Base-by-base conservation (phyloP, 1,140 invertebrate species). In the Orchestia grillus region DNA sequence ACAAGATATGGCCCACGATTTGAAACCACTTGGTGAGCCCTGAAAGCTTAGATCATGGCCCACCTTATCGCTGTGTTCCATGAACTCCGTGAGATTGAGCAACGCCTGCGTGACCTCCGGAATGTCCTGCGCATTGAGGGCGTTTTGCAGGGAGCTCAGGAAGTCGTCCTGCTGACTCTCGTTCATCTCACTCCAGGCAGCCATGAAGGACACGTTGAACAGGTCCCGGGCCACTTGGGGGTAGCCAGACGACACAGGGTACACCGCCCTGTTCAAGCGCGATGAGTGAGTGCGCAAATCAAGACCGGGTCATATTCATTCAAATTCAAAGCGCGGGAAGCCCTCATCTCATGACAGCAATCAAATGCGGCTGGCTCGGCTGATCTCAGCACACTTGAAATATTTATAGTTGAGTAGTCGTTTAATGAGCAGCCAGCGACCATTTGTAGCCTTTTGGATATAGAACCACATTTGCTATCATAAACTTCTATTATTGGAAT, bases 121-220 rank as follows among this genome's bases (percentile, higher is more conserved):
- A 95, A 99, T 98, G 97, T 99, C 99, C 36, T 99, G 99, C 0
- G 99, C 98, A 92, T 98, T 98, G 0, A 99, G 97, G 0, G 99
- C 99, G 97, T 99, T 98, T 97, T 99, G 98, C 0, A 99, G 97
- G 16, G 98, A 99, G 95, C 98, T 98, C 6, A 99, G 98, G 0
- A 99, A 97, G 97, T 99, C 99, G 95, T 98, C 98, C 97, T 99
- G 98, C 90, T 99, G 98, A 0, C 98, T 97, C 47, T 98, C 98
- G 95, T 98, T 98, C 1, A 99, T 97, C 97, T 99, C 99, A 0
- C 99, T 99, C 99, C 99, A 99, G 97, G 99, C 99, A 0, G 99
- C 99, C 3, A 99, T 99, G 97, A 99, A 99, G 0, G 99, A 99
- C 0, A 99, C 99, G 97, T 99, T 99, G 97, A 99, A 99, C 43